Evolutionary conservation across 2,888 invertebrate species (phyloP).

Genomic region (Muschampia plurimacula): DNA sequence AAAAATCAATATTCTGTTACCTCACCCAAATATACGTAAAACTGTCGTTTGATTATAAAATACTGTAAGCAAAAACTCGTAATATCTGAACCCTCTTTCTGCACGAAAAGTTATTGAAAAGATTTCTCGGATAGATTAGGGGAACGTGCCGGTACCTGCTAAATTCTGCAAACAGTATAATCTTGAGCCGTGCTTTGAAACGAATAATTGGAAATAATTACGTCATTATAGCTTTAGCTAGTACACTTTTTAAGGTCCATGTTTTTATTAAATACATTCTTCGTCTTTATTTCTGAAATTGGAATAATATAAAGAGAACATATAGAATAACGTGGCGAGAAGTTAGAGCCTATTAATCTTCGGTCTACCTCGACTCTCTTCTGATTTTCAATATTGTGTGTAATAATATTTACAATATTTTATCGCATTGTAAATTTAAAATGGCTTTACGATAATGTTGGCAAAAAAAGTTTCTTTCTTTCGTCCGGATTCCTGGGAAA

Average conservation of each 20-base stretch:
- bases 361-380: too few relatives aligned
- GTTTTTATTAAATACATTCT: not conserved
- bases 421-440: too few relatives aligned
- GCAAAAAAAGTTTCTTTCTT: too few relatives aligned
- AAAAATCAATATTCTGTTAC: slow-evolving; percentile 3
- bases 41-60: slow-evolving; percentile 16
- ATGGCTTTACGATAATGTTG: too few relatives aligned
- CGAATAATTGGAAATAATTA: slow-evolving; percentile 33
- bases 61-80: slow-evolving; percentile 17
- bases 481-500: too few relatives aligned
- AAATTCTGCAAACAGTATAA: slow-evolving; percentile 35
- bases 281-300: not conserved
- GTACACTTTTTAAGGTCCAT: not conserved
- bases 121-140: slow-evolving; percentile 38
- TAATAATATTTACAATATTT: too few relatives aligned
- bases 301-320: too few relatives aligned
- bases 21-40: slow-evolving; percentile 8
- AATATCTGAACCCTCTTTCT: slow-evolving; percentile 22
- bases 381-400: too few relatives aligned
- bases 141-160: slow-evolving; percentile 33
- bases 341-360: too few relatives aligned
- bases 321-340: too few relatives aligned
- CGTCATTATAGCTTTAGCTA: not conserved
- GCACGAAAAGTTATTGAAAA: slow-evolving; percentile 36
- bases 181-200: slow-evolving; percentile 9